Evolutionary conservation across 1,140 invertebrate genomes (phyloP), one percentile per base, ranked within the genome.

Genomic region (Zaprionus kolodkinae): DNA sequence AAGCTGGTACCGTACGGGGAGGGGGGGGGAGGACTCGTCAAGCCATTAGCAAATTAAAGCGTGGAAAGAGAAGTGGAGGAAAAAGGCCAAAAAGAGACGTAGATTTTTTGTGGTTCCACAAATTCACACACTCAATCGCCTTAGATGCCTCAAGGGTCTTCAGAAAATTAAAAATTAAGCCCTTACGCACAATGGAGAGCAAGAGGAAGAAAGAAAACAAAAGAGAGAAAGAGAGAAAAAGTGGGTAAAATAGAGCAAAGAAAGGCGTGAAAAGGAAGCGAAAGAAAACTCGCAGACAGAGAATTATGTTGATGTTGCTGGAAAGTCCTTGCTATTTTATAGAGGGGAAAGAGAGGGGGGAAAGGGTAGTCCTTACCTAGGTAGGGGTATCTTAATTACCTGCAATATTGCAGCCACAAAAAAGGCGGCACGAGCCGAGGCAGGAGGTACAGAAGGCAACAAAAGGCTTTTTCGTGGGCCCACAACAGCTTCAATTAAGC

Each of bases 361-460:
- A 15, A 30, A 52, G 33, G 72, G 17, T 15, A 21, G 17, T 0
- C 2, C 40, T 45, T 6, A 35, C 40, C 40, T 15, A 17, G 10
- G 10, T 9, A 50, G 70, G 66, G 74, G 70, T 60, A 68, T 68
- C 85, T 87, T 87, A 87, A 87, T 87, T 87, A 87, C 84, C 85
- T 87, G 84, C 84, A 88, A 88, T 88, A 89, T 89, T 66, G 78
- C 76, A 79, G 73, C 77, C 80, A 56, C 84, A 88, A 80, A 78
- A 68, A 30, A 65, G 27, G 9, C 55, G 17, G 38, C 75, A 35
- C 35, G 55, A 35, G 55, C 25, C n/a, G n/a, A n/a, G n/a, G n/a
- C n/a, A n/a, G n/a, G 66, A 84, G 64, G 48, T 60, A 50, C 25
- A 59, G 74, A 55, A 63, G 17, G 35, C 27, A 63, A 69, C 52